These are phyloP conservation scores for Falco punctatus DNA, from an alignment of 2,113 vertebrate genomes.

Conservation along the genomic window DNA sequence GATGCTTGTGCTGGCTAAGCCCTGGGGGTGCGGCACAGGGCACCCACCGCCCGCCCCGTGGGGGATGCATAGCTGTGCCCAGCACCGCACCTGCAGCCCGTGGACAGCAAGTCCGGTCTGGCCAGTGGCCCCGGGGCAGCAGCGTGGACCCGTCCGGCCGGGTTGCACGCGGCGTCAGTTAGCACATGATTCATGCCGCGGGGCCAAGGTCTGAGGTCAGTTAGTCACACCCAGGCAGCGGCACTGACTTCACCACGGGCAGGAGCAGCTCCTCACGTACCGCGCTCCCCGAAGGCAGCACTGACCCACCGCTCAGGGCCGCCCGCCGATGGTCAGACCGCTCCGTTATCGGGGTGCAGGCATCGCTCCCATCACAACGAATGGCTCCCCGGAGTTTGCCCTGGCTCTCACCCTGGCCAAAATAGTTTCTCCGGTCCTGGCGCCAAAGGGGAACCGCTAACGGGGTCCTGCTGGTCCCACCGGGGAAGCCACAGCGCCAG, in stretches of 20 bases:
- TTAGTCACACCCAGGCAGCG: conserved; percentile 58
- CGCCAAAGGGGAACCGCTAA: neutral
- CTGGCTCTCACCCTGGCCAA: neutral
- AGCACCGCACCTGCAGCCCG: neutral
- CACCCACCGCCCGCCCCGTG: fast-evolving
- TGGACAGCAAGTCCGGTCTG: neutral
- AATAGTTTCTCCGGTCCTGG: neutral
- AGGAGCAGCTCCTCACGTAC: conserved; percentile 62
- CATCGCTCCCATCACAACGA: neutral
- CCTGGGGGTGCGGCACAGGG: neutral
- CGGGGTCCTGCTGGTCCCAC: neutral
- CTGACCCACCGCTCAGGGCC: conserved; percentile 19
- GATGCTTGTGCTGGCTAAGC: fast-evolving
- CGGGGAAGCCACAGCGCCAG: fast-evolving
- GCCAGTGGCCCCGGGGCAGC: conserved; percentile 29
- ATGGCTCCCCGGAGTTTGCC: neutral
- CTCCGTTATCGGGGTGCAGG: conserved; percentile 1
- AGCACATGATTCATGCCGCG: conserved; percentile 55
- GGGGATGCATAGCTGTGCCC: neutral
- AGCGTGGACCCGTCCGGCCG: conserved; percentile 22
- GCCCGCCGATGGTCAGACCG: neutral
- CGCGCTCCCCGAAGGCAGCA: conserved; percentile 33
- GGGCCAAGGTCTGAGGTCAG: conserved; percentile 67
- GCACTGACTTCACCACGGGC: conserved; percentile 63
- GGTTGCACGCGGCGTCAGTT: conserved; percentile 6